Percentiles rank a stretch among this genome's conserved stretches.
Conservation (phyloP, 35 echinoderm and acorn worm species). For the Diadema setosum region DNA sequence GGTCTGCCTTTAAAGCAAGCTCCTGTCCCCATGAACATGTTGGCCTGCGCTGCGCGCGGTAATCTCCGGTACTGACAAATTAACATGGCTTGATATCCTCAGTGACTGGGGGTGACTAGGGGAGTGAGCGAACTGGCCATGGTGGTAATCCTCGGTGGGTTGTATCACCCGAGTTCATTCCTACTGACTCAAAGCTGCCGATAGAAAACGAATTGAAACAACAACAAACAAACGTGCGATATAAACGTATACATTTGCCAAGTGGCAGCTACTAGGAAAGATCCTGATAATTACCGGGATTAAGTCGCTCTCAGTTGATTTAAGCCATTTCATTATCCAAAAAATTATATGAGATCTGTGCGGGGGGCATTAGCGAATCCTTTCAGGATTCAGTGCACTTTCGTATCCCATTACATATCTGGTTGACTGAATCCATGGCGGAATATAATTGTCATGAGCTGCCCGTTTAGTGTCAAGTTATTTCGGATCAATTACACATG, state of each 20-base stretch:
- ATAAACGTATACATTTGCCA: neutral
- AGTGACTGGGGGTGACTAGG: neutral
- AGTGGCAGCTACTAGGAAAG: neutral
- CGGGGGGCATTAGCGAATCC: neutral
- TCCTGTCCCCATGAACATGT: too few species aligned
- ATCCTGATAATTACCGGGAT: neutral
- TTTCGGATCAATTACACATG: too few species aligned
- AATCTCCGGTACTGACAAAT: too few species aligned
- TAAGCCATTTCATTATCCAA: neutral
- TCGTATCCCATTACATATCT: neutral
- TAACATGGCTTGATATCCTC: neutral
- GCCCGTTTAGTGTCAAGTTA: too few species aligned
- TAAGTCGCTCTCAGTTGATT: neutral
- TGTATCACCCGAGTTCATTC: neutral
- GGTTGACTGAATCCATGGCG: too few species aligned
- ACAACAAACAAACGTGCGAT: too few species aligned
- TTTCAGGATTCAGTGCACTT: neutral
- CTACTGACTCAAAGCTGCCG: neutral
- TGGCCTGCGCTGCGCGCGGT: too few species aligned
- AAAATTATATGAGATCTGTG: neutral
- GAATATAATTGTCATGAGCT: too few species aligned
- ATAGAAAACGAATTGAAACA: too few species aligned
- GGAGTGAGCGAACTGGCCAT: neutral
- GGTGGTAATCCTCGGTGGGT: neutral
- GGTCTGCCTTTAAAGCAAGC: too few species aligned